phyloP scores from a whole-genome alignment of 2,797 vertebrate genomes.

The Ficedula albicollis region DNA sequence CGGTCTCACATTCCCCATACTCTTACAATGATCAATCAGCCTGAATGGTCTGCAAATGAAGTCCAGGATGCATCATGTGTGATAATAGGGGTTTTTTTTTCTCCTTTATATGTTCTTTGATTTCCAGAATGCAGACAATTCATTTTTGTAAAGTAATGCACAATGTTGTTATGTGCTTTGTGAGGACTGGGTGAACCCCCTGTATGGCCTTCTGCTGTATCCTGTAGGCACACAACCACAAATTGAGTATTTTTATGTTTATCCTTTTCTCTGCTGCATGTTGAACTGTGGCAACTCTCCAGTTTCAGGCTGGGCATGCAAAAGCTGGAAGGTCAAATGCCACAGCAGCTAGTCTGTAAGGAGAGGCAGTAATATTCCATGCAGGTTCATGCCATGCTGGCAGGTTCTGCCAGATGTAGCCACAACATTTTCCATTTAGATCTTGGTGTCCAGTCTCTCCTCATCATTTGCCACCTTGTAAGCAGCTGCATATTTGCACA shows the following conservation, averaged over 20 bases:
- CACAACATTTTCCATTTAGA: not conserved
- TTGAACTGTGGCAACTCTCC: not conserved
- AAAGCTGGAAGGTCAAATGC: not conserved
- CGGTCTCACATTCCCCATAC: not conserved
- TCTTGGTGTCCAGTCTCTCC: not conserved
- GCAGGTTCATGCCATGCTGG: accelerated
- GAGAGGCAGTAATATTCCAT: not conserved
- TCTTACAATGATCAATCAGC: not conserved
- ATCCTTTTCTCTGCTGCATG: not conserved
- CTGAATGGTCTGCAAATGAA: not conserved
- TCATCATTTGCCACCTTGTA: not conserved
- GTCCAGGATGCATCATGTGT: not conserved
- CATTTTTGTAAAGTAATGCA: not conserved
- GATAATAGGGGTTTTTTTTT: not conserved
- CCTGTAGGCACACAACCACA: not conserved
- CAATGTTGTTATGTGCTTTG: not conserved
- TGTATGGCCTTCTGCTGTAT: not conserved
- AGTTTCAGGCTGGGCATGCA: not conserved
- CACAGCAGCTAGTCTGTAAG: not conserved
- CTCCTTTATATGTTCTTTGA: not conserved
- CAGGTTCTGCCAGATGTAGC: accelerated
- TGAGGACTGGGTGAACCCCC: too few species aligned
- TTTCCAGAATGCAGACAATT: not conserved
- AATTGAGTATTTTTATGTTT: not conserved
- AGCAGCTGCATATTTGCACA: not conserved